Conservation (phyloP, 2,113 vertebrate species). For the Myanophis thanlyinensis region DNA sequence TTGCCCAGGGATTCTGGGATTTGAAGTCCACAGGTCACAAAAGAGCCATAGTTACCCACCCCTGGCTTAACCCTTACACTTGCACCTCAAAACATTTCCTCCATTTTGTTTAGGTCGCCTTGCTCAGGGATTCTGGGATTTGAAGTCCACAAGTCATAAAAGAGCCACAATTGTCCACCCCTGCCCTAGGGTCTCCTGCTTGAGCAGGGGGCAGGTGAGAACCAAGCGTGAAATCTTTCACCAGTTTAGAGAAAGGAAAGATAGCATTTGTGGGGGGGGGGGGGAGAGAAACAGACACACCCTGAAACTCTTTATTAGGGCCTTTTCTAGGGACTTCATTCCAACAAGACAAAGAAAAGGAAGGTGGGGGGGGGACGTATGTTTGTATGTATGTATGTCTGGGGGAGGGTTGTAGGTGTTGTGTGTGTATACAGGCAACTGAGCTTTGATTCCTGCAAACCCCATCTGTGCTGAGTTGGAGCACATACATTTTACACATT, state of each 20-base stretch:
- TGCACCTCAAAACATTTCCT: too few relatives aligned
- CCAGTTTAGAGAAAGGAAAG: not conserved
- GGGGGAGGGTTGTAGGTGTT: not conserved
- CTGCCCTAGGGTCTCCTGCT: not conserved
- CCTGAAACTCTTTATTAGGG: not conserved
- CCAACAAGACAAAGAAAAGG: not conserved
- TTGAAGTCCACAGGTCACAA: too few relatives aligned
- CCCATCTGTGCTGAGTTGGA: not conserved
- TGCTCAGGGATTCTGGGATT: too few relatives aligned
- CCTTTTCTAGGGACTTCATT: not conserved
- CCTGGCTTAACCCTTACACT: too few relatives aligned
- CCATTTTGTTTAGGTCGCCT: too few relatives aligned
- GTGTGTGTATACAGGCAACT: not conserved
- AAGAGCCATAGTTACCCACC: too few relatives aligned
- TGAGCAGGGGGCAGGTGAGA: not conserved
- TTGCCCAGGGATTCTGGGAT: too few relatives aligned
- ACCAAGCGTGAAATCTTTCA: too few relatives aligned
- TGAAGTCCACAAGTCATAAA: too few relatives aligned
- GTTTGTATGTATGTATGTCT: not conserved
- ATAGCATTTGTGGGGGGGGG: too few relatives aligned
- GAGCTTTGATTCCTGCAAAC: not conserved
- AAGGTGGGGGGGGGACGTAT: not conserved
- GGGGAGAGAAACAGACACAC: too few relatives aligned
- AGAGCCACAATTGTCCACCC: too few relatives aligned
- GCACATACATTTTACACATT: not conserved